These are phyloP conservation scores for Scophthalmus maximus DNA, from an alignment of 2,113 vertebrate species.

Conservation along the genomic window DNA sequence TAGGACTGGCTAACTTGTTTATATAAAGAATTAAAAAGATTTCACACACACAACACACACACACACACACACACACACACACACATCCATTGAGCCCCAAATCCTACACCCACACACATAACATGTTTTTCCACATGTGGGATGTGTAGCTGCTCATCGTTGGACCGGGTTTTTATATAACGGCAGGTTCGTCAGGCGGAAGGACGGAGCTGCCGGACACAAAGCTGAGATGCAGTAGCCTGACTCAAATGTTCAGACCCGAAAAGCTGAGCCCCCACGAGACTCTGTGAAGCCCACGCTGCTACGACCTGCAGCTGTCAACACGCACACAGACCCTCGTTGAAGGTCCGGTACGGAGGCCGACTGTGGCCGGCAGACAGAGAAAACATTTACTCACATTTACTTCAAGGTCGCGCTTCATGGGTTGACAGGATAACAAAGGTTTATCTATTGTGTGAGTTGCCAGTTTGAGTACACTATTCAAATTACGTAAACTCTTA, in stretches of 20 bases:
- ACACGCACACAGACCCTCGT: neutral
- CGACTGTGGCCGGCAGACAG: constrained; percentile 32
- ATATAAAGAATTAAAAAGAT: constrained; percentile 8
- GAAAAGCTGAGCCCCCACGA: constrained; percentile 30
- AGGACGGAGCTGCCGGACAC: constrained; percentile 61
- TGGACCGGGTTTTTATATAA: constrained; percentile 68
- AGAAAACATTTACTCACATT: constrained; percentile 6
- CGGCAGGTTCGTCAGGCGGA: constrained; percentile 36
- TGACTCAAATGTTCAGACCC: constrained; percentile 58
- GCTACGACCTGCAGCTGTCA: constrained; percentile 32
- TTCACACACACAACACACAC: neutral
- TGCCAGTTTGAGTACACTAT: neutral
- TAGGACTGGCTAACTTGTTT: neutral
- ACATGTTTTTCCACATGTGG: constrained; percentile 65
- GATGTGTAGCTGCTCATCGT: constrained; percentile 64
- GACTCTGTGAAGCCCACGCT: constrained; percentile 52
- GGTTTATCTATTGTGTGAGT: neutral
- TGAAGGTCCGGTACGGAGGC: constrained; percentile 27
- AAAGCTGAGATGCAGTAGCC: constrained; percentile 41
- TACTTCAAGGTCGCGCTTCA: constrained; percentile 29
- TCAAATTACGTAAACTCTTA: neutral
- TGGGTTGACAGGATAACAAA: constrained; percentile 29
- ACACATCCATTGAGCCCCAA: constrained; percentile 57
- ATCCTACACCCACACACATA: constrained; percentile 50
- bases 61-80: constrained; percentile 1